phyloP scores from a whole-genome alignment of 2,888 invertebrate genomes.

The Eutolmus rufibarbis region DNA sequence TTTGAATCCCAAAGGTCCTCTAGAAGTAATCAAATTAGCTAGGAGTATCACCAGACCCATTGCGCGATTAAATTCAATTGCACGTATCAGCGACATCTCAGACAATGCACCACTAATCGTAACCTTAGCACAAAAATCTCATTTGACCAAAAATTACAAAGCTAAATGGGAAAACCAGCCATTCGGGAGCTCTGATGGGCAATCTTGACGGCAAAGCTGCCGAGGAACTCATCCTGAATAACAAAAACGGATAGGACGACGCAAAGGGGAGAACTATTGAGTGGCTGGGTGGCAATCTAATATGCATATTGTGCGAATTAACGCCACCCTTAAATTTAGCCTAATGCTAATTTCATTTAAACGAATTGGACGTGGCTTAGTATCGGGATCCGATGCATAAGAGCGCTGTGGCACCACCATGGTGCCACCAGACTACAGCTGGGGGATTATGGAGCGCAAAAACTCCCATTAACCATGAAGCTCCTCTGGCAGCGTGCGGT shows the following conservation, averaged over 20 bases:
- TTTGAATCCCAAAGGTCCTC: not conserved
- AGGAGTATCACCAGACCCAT: not conserved
- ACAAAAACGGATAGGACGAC: slow-evolving; percentile 18
- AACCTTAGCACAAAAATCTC: slow-evolving; percentile 43
- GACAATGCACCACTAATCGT: slow-evolving; percentile 42
- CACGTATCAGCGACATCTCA: slow-evolving; percentile 40
- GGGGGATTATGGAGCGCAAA: not conserved
- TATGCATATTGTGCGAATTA: slow-evolving; percentile 47
- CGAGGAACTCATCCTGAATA: slow-evolving; percentile 35
- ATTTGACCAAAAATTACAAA: slow-evolving; percentile 44
- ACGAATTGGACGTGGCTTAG: slow-evolving; percentile 49
- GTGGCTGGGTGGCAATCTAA: slow-evolving; percentile 43
- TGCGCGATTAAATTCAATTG: slow-evolving; percentile 45
- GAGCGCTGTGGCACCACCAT: not conserved
- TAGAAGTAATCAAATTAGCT: slow-evolving; percentile 42
- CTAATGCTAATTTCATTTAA: slow-evolving; percentile 50
- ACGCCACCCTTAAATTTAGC: slow-evolving; percentile 43
- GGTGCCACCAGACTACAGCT: not conserved
- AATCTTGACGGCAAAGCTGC: slow-evolving; percentile 31
- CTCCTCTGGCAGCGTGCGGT: slow-evolving; percentile 28
- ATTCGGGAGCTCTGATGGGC: slow-evolving; percentile 27
- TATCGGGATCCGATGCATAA: slow-evolving; percentile 13
- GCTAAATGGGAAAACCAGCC: slow-evolving; percentile 37
- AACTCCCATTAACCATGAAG: slow-evolving; percentile 20
- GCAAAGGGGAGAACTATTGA: slow-evolving; percentile 30